These are phyloP conservation scores for Nasua narica DNA, from an alignment of 2,797 vertebrate species.

Conservation along the genomic window DNA sequence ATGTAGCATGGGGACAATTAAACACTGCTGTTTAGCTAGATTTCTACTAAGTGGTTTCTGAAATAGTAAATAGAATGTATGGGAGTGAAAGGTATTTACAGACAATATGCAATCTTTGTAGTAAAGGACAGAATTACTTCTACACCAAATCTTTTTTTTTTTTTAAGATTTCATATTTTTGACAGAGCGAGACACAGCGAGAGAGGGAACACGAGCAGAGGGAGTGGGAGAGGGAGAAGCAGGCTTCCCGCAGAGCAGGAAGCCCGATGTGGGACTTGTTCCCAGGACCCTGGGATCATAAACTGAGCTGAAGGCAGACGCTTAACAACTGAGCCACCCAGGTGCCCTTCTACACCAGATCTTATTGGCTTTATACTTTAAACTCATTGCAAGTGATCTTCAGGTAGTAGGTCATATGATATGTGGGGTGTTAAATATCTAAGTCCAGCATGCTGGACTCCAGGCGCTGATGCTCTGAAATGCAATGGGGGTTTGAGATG, in stretches of 20 bases:
- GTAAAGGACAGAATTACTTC: slow-evolving; percentile 37
- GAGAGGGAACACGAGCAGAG: too few species aligned
- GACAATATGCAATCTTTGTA: slow-evolving; percentile 2
- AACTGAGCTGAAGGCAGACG: too few species aligned
- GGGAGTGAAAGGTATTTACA: slow-evolving; percentile 26
- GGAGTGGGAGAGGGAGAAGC: too few species aligned
- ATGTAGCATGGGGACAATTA: slow-evolving; percentile 70
- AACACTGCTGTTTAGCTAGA: slow-evolving; percentile 13
- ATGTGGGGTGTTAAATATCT: neutral
- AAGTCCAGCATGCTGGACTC: neutral
- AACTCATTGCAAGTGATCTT: neutral
- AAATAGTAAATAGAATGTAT: neutral
- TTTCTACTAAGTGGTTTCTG: slow-evolving; percentile 50
- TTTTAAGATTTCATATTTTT: too few species aligned
- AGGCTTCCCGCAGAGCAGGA: too few species aligned
- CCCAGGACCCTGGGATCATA: too few species aligned
- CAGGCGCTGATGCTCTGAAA: neutral
- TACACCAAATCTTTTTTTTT: neutral
- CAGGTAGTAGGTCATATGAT: neutral
- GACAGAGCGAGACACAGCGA: too few species aligned
- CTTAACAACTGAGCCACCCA: too few species aligned
- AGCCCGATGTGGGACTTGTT: too few species aligned
- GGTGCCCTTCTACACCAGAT: neutral
- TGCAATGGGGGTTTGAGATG: neutral
- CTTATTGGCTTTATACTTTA: slow-evolving; percentile 20